Evolutionary conservation across 37 sponge, comb jelly and placozoan genomes (phyloP), one percentile per base, ranked within the genome.

Genomic region (Haliclona indistincta): DNA sequence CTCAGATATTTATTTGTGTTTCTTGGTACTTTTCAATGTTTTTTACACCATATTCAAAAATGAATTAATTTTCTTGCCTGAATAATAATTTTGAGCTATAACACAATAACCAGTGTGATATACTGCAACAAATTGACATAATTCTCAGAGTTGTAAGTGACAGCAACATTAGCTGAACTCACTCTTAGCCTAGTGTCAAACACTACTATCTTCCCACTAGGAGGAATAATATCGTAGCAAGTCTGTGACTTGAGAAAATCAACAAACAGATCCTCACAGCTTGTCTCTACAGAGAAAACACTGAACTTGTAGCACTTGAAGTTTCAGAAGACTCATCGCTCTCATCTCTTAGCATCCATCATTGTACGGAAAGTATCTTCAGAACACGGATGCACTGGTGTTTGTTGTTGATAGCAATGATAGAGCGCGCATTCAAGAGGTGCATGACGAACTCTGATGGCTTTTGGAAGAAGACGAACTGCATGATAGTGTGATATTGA

Each of bases 401-500:
- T 89, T 86, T 71, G 94, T 96, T 38, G 79, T 96, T 30, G 96
- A 96, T 73, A 93, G 94, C 54, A 89, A 93, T 43, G 96, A 96
- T 60, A 38, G 87, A 7, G 96, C 93, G 40, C 56, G 96, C 35
- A 66, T 96, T 26, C 17, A 43, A 32, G 81, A 92, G 6, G 70
- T 81, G 23, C 51, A 42, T 15, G 72, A 89, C 20, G 96, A 96
- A 64, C 64, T 96, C 4, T 25, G 60, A 23, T 25, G 32, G 17
- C 38, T 93, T 19, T 38, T 93, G 43, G 47, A 40, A 17, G 96
- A 93, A 38, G 83, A 86, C 15, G 83, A 93, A 29, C 38, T 96
- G 20, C 38, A 74, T 2, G 77, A 69, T 15, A 41, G 55, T 32
- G 20, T 65, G 13, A 37, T 96, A 0, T 67, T 96, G 30, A 77